Evolutionary conservation across 2,797 vertebrate species (phyloP).

Genomic region (Poeciliopsis turneri): DNA sequence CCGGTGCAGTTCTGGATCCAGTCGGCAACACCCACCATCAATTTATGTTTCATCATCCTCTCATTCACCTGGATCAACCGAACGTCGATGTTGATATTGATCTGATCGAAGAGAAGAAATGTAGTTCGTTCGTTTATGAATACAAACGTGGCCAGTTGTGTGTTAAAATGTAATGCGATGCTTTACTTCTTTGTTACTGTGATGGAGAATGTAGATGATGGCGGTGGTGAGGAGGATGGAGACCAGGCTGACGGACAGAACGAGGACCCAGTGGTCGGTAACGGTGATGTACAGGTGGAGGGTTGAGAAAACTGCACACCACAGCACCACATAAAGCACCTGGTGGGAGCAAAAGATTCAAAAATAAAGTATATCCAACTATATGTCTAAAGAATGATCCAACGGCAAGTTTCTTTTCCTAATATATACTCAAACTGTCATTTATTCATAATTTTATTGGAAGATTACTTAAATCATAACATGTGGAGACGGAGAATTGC

Average conservation of each 20-base stretch:
- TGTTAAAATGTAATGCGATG: not conserved
- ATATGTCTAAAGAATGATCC: not conserved
- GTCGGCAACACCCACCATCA: constrained; percentile 79
- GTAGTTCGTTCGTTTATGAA: not conserved
- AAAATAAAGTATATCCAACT: not conserved
- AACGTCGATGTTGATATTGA: constrained; percentile 80
- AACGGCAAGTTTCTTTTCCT: not conserved
- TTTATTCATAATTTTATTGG: not conserved
- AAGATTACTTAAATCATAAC: no score
- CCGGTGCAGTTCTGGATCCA: constrained; percentile 79
- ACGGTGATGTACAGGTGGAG: constrained; percentile 74
- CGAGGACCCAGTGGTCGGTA: constrained; percentile 78
- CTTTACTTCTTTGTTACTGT: constrained; percentile 74
- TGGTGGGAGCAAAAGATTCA: constrained; percentile 38
- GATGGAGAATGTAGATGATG: constrained; percentile 76
- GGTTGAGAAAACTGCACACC: constrained; percentile 81
- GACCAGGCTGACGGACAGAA: constrained; percentile 76
- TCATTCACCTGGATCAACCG: constrained; percentile 83
- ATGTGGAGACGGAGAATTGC: no score
- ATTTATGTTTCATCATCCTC: constrained; percentile 72
- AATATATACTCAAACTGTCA: not conserved
- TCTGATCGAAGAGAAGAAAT: constrained; percentile 59
- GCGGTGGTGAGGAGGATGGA: constrained; percentile 75
- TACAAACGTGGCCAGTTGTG: no score
- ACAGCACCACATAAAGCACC: constrained; percentile 81